Percentiles rank a stretch among this genome's conserved stretches.
phyloP scores from a whole-genome alignment of 2,113 vertebrate genomes.

The Crypturellus undulatus region DNA sequence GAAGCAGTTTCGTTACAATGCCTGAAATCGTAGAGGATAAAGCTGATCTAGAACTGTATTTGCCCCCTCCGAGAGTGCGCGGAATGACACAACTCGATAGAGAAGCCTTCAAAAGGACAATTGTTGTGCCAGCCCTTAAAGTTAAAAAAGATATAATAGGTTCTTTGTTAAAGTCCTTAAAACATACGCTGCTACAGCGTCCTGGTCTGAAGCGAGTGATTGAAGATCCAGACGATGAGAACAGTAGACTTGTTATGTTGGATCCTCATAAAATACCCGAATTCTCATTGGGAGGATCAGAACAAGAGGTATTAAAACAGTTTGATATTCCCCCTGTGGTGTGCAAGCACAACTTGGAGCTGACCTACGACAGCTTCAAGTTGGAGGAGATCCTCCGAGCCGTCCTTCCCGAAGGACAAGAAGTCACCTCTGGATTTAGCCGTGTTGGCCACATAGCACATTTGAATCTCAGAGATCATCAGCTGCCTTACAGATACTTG shows the following conservation, averaged over 20 bases:
- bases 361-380: conserved; percentile 94
- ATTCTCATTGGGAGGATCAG: conserved; percentile 80
- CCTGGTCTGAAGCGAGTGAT: conserved; percentile 88
- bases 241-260: conserved; percentile 82
- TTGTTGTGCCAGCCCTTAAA: conserved; percentile 87
- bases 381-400: conserved; percentile 92
- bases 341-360: conserved; percentile 78
- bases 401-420: conserved; percentile 91
- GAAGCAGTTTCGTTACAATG: conserved; percentile 64
- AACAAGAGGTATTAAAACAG: conserved; percentile 80
- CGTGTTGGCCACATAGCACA: conserved; percentile 96
- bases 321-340: conserved; percentile 81
- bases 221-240: conserved; percentile 81
- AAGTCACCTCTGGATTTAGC: conserved; percentile 93
- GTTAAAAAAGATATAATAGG: conserved; percentile 83
- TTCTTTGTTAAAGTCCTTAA: conserved; percentile 84
- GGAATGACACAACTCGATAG: conserved; percentile 92
- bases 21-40: conserved; percentile 61
- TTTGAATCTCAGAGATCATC: conserved; percentile 95
- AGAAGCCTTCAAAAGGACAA: conserved; percentile 86
- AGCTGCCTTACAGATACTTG: conserved; percentile 89
- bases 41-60: conserved; percentile 79
- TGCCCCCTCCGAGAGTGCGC: conserved; percentile 82
- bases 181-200: conserved; percentile 82
- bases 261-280: conserved; percentile 82